Conservation (phyloP, 2,888 invertebrate genomes). For the Eilema caniola region DNA sequence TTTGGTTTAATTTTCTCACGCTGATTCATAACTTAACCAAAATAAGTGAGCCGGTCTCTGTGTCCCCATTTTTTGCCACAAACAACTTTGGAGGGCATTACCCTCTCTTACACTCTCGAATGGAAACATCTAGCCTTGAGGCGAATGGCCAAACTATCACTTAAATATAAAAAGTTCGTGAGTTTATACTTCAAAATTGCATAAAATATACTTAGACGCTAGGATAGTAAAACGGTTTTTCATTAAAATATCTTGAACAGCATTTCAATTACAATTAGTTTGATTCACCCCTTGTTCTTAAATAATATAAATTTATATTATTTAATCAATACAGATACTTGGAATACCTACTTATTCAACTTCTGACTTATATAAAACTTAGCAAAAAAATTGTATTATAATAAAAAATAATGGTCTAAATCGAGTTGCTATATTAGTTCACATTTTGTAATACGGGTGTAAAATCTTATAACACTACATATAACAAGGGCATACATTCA, state of each 20-base stretch:
- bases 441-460: neutral
- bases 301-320: conserved; percentile 8
- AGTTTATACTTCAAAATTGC: conserved; percentile 29
- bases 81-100: conserved; percentile 85
- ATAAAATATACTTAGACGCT: neutral
- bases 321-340: conserved; percentile 17
- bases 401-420: no score
- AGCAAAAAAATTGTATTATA: no score
- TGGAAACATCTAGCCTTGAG: conserved; percentile 76
- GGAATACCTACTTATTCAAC: neutral
- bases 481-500: neutral
- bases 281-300: conserved; percentile 17
- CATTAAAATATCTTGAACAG: neutral
- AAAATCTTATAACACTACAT: neutral
- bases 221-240: neutral
- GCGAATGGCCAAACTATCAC: conserved; percentile 70
- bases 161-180: conserved; percentile 45
- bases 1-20: conserved; percentile 80
- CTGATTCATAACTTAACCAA: conserved; percentile 83
- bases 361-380: neutral
- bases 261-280: conserved; percentile 23
- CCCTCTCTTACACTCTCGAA: conserved; percentile 76
- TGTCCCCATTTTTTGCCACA: conserved; percentile 86
- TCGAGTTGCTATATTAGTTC: neutral
- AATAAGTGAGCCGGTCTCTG: conserved; percentile 82